Percentiles rank a stretch among this genome's conserved stretches.
Evolutionary conservation across 2,888 invertebrate species (phyloP).

Genomic region (Belgica antarctica): DNA sequence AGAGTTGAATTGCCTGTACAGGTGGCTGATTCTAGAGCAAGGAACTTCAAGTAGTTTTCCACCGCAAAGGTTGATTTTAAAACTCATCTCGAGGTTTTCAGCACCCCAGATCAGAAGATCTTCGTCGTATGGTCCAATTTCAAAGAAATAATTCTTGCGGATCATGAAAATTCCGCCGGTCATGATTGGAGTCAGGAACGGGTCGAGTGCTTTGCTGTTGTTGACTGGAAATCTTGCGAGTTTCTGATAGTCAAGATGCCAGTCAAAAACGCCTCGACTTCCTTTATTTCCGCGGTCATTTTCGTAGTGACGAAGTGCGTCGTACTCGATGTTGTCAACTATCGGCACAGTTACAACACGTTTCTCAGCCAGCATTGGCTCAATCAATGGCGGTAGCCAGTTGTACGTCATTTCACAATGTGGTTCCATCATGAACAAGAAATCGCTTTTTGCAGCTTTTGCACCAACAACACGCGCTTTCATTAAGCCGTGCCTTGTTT

Average conservation of each 20-base stretch:
- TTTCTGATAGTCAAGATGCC: constrained; percentile 17
- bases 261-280: constrained; percentile 13
- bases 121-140: constrained; percentile 73
- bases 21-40: constrained; percentile 72
- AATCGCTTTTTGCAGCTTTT: constrained; percentile 12
- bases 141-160: constrained; percentile 79
- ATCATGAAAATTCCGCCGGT: constrained; percentile 93
- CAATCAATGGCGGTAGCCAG: constrained; percentile 34
- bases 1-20: constrained; percentile 57
- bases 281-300: constrained; percentile 30
- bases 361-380: background rate
- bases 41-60: constrained; percentile 69
- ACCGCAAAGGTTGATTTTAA: constrained; percentile 75
- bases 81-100: constrained; percentile 79
- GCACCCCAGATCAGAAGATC: constrained; percentile 71
- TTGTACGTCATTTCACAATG: constrained; percentile 27
- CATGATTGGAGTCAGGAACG: constrained; percentile 83
- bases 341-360: constrained; percentile 49
- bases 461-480: constrained; percentile 17
- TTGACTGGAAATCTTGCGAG: constrained; percentile 63
- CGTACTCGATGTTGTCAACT: constrained; percentile 44
- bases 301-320: background rate
- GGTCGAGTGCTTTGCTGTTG: constrained; percentile 62
- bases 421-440: constrained; percentile 21
- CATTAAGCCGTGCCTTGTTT: constrained; percentile 15